Evolutionary conservation across 2,113 vertebrate species (phyloP).

Genomic region (Toxotes jaculatrix): DNA sequence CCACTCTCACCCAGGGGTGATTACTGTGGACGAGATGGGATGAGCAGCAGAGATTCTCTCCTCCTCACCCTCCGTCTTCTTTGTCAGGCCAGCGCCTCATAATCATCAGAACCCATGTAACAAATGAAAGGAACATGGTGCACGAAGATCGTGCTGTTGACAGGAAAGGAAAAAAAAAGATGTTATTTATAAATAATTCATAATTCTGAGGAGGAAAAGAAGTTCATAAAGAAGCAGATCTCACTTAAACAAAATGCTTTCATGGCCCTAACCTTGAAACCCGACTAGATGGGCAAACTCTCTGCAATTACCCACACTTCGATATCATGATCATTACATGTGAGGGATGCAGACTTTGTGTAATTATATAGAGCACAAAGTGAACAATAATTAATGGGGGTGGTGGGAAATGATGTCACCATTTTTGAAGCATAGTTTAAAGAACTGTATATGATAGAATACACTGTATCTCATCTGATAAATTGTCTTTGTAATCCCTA

Average conservation of each 20-base stretch:
- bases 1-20: constrained; percentile 21
- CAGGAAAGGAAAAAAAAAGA: not conserved
- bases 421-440: constrained; percentile 2
- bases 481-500: not conserved
- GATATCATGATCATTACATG: not conserved
- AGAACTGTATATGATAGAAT: constrained; percentile 2
- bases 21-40: constrained; percentile 16
- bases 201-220: not conserved
- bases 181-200: not conserved
- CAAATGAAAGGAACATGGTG: not conserved
- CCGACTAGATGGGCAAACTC: not conserved
- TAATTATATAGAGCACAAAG: not conserved
- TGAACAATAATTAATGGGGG: not conserved
- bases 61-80: not conserved
- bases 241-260: not conserved
- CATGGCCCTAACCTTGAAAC: not conserved
- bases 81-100: not conserved
- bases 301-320: too few relatives aligned
- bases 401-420: not conserved
- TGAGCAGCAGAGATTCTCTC: constrained; percentile 3
- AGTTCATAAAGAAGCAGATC: not conserved
- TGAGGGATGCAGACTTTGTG: not conserved
- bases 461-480: not conserved
- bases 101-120: not conserved
- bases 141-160: not conserved